Evolutionary conservation across 2,888 invertebrate genomes (phyloP).

Genomic region (Perizoma affinitatum): DNA sequence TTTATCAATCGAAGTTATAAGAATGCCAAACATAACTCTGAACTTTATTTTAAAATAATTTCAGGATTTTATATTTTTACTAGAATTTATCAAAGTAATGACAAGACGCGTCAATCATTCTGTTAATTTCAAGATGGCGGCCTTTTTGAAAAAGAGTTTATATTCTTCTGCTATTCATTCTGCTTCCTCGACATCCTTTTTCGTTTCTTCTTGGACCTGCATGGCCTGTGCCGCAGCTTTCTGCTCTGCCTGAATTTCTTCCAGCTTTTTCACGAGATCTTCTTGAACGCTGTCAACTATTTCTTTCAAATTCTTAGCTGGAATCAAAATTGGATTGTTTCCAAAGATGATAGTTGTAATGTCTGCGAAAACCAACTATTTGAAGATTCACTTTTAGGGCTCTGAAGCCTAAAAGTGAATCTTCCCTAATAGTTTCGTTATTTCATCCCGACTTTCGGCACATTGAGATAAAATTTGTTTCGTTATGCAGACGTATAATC

Average conservation of each 20-base stretch:
- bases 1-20: neutral
- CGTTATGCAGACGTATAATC: too few relatives aligned
- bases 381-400: too few relatives aligned
- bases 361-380: too few relatives aligned
- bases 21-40: neutral
- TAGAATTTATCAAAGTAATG: conserved; percentile 23
- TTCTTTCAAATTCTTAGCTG: conserved; percentile 77
- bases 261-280: conserved; percentile 71
- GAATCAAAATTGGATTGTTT: conserved; percentile 4
- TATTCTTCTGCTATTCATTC: conserved; percentile 24
- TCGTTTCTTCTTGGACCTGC: conserved; percentile 12
- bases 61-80: conserved; percentile 24
- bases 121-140: conserved; percentile 12
- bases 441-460: too few relatives aligned
- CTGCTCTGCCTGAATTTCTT: conserved; percentile 66
- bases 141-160: conserved; percentile 16
- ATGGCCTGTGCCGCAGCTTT: conserved; percentile 31
- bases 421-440: too few relatives aligned
- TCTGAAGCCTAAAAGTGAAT: too few relatives aligned
- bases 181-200: conserved; percentile 16
- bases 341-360: too few relatives aligned
- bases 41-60: conserved; percentile 11
- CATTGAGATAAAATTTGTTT: too few relatives aligned
- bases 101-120: conserved; percentile 19
- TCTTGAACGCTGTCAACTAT: conserved; percentile 77